Conservation (phyloP, 2,797 vertebrate genomes). For the Emydoidea blandingii region DNA sequence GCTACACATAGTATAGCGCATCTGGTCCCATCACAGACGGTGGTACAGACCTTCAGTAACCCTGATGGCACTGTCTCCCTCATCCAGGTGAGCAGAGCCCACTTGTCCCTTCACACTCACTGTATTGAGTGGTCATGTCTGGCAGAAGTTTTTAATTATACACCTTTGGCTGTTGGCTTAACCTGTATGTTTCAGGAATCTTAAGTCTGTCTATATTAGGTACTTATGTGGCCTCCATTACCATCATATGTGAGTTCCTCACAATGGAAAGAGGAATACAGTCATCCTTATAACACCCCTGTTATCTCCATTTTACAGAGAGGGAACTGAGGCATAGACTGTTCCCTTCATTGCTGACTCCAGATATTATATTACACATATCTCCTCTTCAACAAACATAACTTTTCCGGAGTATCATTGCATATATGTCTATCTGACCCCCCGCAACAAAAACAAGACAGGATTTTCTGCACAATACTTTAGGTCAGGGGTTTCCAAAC, state of each 20-base stretch:
- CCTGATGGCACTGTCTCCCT: constrained; percentile 98
- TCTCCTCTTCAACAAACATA: not conserved
- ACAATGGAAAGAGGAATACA: fast-evolving
- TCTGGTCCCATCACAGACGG: constrained; percentile 95
- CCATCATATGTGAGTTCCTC: not conserved
- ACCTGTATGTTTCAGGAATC: not conserved
- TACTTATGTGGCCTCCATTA: not conserved
- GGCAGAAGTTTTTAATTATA: not conserved
- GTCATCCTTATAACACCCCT: fast-evolving
- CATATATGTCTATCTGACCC: not conserved
- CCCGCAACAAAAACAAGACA: not conserved
- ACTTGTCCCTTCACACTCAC: fast-evolving
- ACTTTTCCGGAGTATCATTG: not conserved
- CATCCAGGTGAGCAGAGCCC: constrained; percentile 88
- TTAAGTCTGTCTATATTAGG: not conserved
- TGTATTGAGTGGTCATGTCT: fast-evolving
- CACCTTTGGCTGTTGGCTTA: not conserved
- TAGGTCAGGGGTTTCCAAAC: not conserved
- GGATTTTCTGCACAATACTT: not conserved
- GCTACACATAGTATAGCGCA: constrained; percentile 94
- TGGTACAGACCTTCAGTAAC: constrained; percentile 99
- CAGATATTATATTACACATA: not conserved
- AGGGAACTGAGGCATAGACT: not conserved
- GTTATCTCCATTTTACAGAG: fast-evolving
- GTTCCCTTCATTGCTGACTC: not conserved